phyloP scores from a whole-genome alignment of 2,888 invertebrate genomes.

The Drosophila emarginata region DNA sequence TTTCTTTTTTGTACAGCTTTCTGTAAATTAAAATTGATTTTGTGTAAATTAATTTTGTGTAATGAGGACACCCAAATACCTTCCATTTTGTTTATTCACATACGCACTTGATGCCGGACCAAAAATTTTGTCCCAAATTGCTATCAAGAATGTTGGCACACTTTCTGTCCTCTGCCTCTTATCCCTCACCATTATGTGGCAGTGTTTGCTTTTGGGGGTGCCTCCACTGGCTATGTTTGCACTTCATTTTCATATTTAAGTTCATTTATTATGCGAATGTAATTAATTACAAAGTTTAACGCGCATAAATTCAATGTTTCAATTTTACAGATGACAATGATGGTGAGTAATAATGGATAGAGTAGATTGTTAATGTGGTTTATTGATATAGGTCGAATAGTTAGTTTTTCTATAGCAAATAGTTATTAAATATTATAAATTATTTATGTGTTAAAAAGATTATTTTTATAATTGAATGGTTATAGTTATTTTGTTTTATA shows the following conservation, averaged over 20 bases:
- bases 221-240: constrained; percentile 51
- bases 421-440: constrained; percentile 17
- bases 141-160: background rate
- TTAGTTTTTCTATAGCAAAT: background rate
- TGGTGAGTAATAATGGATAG: too few relatives aligned
- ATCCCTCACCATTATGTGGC: background rate
- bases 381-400: background rate
- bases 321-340: constrained; percentile 36
- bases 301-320: constrained; percentile 56
- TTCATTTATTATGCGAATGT: constrained; percentile 73
- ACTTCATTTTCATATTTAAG: constrained; percentile 73
- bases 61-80: constrained; percentile 32
- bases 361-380: background rate
- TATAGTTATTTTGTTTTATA: background rate
- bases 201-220: constrained; percentile 1
- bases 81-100: constrained; percentile 22
- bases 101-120: background rate
- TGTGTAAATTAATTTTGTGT: constrained; percentile 65
- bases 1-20: constrained; percentile 4
- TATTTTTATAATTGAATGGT: background rate
- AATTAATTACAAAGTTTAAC: constrained; percentile 71
- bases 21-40: constrained; percentile 70
- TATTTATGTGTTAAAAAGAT: background rate
- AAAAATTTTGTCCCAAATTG: background rate
- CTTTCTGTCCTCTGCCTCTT: background rate